Evolutionary conservation across 2,113 vertebrate genomes (phyloP).

Genomic region (Poeciliopsis turrubarensis): DNA sequence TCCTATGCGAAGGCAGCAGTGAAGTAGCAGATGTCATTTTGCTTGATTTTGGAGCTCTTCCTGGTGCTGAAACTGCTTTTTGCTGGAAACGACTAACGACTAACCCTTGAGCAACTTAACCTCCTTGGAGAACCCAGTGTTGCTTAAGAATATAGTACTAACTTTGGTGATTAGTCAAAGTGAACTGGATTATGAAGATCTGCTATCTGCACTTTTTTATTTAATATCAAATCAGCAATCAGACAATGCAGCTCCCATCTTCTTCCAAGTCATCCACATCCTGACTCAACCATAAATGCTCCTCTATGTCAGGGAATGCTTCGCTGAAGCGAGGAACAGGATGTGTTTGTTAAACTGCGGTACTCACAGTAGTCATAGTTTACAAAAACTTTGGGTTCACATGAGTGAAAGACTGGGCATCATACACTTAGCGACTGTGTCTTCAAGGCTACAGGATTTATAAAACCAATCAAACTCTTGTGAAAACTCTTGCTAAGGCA

Average conservation of each 20-base stretch:
- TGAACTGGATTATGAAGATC: too few species aligned
- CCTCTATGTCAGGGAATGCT: not conserved
- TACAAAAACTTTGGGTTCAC: not conserved
- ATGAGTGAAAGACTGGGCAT: not conserved
- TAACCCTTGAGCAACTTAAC: not conserved
- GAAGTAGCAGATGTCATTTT: slow-evolving; percentile 2
- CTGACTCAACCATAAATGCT: not conserved
- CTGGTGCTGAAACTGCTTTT: slow-evolving; percentile 66
- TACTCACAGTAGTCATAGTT: not conserved
- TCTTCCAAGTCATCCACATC: not conserved
- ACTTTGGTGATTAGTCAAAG: not conserved
- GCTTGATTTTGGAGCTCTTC: slow-evolving; percentile 64
- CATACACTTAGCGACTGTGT: not conserved
- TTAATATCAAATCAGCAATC: not conserved
- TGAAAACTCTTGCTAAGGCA: too few species aligned
- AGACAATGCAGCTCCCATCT: not conserved
- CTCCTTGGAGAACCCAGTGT: not conserved
- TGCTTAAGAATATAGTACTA: not conserved
- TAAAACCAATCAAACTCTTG: not conserved
- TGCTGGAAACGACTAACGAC: slow-evolving; percentile 2
- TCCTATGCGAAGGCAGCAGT: not conserved
- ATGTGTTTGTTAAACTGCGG: not conserved
- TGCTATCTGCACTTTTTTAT: too few species aligned
- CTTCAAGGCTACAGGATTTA: not conserved
- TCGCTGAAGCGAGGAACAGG: not conserved